These are phyloP conservation scores for Amblyopsis hoosieri DNA, from an alignment of 2,797 vertebrate species.

Conservation along the genomic window DNA sequence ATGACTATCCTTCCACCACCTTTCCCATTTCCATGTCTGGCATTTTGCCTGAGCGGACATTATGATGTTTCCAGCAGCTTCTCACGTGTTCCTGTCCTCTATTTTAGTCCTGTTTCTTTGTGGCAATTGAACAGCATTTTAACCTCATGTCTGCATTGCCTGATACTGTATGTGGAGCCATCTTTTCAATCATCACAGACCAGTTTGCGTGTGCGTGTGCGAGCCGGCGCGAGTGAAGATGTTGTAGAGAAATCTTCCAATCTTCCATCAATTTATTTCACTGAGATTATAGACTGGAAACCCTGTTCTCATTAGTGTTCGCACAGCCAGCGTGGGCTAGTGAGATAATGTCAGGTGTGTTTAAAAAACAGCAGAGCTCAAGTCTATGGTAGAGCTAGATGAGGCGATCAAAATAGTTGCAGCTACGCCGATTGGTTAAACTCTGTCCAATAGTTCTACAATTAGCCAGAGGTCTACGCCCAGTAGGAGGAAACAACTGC, in stretches of 20 bases:
- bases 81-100: conserved; percentile 35
- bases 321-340: too few species aligned
- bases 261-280: too few species aligned
- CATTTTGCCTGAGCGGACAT: conserved; percentile 57
- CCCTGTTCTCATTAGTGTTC: too few species aligned
- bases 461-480: too few species aligned
- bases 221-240: conserved; percentile 22
- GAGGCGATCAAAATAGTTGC: too few species aligned
- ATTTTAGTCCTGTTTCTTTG: conserved; percentile 11
- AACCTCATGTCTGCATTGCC: conserved; percentile 5
- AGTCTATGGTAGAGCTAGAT: too few species aligned
- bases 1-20: conserved; percentile 18
- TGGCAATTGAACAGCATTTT: conserved; percentile 27
- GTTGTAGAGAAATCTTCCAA: conserved; percentile 19
- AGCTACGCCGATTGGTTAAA: too few species aligned
- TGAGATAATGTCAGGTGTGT: too few species aligned
- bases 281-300: too few species aligned
- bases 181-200: conserved; percentile 17
- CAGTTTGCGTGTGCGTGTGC: conserved; percentile 18
- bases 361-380: too few species aligned
- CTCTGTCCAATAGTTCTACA: too few species aligned
- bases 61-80: conserved; percentile 56
- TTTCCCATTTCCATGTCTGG: conserved; percentile 53
- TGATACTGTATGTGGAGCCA: background rate
- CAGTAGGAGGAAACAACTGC: too few species aligned